A percentile compares a stretch with the other conserved stretches of the same genome.
Conservation (phyloP, 2,113 vertebrate species). For the Leuciscus idus region DNA sequence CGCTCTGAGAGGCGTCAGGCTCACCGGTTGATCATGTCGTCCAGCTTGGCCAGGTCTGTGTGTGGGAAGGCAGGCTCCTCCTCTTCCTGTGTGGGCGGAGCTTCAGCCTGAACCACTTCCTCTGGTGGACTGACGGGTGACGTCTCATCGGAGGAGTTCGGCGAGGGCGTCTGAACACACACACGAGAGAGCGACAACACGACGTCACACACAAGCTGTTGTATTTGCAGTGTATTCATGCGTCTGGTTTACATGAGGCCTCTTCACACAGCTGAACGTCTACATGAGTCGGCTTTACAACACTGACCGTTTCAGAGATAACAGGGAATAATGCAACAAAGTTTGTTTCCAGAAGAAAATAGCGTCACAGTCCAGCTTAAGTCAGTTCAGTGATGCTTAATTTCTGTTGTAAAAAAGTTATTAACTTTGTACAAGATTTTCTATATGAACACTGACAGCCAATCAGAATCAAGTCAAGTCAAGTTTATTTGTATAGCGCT, state of each 20-base stretch:
- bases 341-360: no score
- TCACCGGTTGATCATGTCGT: constrained; percentile 99
- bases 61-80: constrained; percentile 98
- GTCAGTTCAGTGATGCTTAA: no score
- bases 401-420: no score
- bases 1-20: background rate
- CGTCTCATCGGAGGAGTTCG: constrained; percentile 98
- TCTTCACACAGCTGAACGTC: no score
- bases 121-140: constrained; percentile 95
- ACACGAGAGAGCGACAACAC: background rate
- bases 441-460: no score
- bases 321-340: no score
- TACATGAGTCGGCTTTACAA: no score
- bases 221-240: background rate
- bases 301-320: no score
- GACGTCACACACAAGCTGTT: background rate
- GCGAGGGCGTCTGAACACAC: constrained; percentile 84
- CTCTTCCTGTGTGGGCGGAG: constrained; percentile 89
- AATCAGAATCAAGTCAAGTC: no score
- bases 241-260: background rate
- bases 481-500: no score
- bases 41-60: constrained; percentile 97
- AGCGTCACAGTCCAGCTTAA: no score
- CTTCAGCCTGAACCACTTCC: constrained; percentile 89
- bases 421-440: no score